Percentiles rank a stretch among this genome's conserved stretches.
Evolutionary conservation across 2,113 vertebrate genomes (phyloP).

Genomic region (Toxostoma redivivum): DNA sequence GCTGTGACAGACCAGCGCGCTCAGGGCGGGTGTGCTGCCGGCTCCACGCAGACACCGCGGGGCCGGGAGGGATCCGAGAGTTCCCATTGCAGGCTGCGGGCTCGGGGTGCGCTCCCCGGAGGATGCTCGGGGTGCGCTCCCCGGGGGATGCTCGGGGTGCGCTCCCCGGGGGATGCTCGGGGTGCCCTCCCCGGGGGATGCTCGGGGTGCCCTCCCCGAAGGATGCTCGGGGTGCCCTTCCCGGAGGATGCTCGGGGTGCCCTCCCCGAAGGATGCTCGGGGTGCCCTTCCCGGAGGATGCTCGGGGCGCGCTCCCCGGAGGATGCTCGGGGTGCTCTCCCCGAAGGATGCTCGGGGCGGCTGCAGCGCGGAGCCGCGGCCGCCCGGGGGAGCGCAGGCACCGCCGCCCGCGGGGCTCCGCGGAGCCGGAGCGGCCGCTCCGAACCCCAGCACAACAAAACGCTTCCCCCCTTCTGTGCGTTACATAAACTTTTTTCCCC

Average conservation of each 20-base stretch:
- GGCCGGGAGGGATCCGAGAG: rapidly evolving
- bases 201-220: too few relatives aligned
- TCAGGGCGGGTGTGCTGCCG: background rate
- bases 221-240: background rate
- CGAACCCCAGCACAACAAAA: constrained; percentile 6
- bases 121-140: too few relatives aligned
- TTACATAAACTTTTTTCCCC: constrained; percentile 50
- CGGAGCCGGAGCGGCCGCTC: background rate
- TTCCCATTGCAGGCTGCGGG: too few relatives aligned
- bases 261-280: too few relatives aligned
- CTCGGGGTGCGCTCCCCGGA: background rate
- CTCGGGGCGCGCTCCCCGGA: background rate
- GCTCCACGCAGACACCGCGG: rapidly evolving
- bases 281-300: too few relatives aligned
- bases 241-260: background rate
- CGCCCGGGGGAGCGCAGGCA: constrained; percentile 23
- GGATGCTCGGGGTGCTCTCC: too few relatives aligned
- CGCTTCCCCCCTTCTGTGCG: background rate
- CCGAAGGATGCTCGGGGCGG: background rate
- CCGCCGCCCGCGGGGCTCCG: background rate
- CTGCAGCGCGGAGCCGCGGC: constrained; percentile 8
- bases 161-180: too few relatives aligned
- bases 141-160: too few relatives aligned
- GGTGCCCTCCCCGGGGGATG: background rate
- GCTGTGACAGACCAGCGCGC: background rate